Evolutionary conservation across 2,797 vertebrate genomes (phyloP).

Genomic region (Heterohyrax brucei): DNA sequence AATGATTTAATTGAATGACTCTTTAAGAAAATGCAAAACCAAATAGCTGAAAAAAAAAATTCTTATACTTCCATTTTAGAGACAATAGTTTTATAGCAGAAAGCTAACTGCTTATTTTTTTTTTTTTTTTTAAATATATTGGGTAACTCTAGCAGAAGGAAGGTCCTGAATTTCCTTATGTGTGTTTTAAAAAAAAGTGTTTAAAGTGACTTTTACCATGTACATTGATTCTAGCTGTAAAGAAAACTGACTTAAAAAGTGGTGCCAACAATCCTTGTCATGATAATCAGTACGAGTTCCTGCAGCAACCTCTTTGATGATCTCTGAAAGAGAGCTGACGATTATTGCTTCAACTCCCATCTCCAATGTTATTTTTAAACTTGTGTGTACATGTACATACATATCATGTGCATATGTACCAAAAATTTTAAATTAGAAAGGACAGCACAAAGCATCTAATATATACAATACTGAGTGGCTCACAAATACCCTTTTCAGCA

Average conservation of each 20-base stretch:
- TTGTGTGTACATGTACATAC: background rate
- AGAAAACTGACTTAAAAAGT: background rate
- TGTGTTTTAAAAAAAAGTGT: slow-evolving; percentile 20
- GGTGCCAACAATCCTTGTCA: background rate
- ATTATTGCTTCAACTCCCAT: background rate
- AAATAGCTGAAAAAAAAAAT: background rate
- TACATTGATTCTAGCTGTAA: background rate
- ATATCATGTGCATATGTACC: background rate
- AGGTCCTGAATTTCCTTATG: background rate
- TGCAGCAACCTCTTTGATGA: background rate
- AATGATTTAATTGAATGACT: background rate
- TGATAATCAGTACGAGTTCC: background rate
- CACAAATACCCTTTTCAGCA: background rate
- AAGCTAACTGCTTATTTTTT: background rate
- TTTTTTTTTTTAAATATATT: background rate
- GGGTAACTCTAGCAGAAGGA: background rate
- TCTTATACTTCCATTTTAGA: background rate
- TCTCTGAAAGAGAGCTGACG: background rate
- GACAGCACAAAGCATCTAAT: background rate
- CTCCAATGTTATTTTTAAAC: background rate
- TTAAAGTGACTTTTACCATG: background rate
- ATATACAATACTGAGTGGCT: too few relatives aligned
- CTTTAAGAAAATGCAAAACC: background rate
- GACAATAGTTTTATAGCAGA: background rate
- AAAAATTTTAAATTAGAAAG: background rate